Conservation (phyloP, 2,113 vertebrate genomes). For the Pachyramphus minor region DNA sequence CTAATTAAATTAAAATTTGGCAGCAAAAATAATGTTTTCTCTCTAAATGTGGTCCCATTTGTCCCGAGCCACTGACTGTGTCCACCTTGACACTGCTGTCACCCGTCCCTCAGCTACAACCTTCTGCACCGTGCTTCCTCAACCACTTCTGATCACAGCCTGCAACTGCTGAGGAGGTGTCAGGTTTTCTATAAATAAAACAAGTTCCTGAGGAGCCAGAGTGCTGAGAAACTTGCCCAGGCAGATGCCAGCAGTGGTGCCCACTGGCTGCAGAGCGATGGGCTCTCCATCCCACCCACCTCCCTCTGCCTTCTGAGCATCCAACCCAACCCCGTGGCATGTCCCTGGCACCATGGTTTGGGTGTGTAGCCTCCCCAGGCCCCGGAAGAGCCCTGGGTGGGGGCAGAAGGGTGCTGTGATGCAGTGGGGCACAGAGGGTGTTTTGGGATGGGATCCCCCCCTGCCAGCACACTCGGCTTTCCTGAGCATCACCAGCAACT, state of each 20-base stretch:
- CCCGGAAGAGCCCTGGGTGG: not conserved
- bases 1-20: slow-evolving; percentile 66
- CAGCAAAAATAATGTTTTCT: slow-evolving; percentile 37
- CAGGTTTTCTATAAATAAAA: not conserved
- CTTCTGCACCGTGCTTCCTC: not conserved
- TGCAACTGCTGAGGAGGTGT: not conserved
- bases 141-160: not conserved
- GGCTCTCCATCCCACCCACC: not conserved
- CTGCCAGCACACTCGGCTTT: not conserved
- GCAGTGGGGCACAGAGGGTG: not conserved
- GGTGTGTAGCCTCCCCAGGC: not conserved
- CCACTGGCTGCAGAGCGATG: fast-evolving
- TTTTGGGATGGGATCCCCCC: not conserved
- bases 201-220: not conserved
- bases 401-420: not conserved
- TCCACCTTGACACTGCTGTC: not conserved
- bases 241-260: not conserved
- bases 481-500: not conserved
- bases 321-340: not conserved
- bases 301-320: not conserved
- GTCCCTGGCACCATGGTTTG: too few species aligned
- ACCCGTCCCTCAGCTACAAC: not conserved
- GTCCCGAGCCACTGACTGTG: not conserved
- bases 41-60: not conserved
- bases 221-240: not conserved